Base-by-base conservation (phyloP, 2,888 invertebrate genomes). In the Alloplasta piceator region DNA sequence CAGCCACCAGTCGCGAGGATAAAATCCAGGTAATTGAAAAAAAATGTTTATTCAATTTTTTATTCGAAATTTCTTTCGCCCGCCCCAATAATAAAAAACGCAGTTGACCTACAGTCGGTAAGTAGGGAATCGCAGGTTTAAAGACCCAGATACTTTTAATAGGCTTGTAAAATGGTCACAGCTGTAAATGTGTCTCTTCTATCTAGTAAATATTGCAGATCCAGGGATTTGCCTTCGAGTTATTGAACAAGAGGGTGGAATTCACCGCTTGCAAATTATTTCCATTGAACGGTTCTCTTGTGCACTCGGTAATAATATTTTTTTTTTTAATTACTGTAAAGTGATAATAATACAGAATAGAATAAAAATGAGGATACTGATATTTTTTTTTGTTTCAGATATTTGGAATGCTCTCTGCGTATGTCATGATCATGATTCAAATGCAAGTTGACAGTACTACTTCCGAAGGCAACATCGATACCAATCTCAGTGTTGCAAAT, bases 21-120 rank as follows among this genome's bases (percentile, higher is more conserved):
- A 79, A 64, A 48, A 39, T 39, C 38, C 70, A 79, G 74, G 79
- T 80, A 16, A 71, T n/a, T 6, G 58, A 41, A n/a, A 7, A 46
- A 6, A n/a, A 58, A 12, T n/a, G 7, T 5, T 56, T n/a, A n/a
- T n/a, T 5, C 7, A 0, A 36, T 43, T 46, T 6, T 26, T 56
- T 26, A 43, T 56, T n/a, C 14, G 7, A 16, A 52, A 55, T 3
- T 4, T 5, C 3, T 26, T 26, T 26, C 3, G 26, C 26, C 26
- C 26, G 26, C 26, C 26, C 26, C 26, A 26, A 26, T 26, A 3
- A 26, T 2, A 26, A 26, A 26, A 26, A 26, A 26, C 26, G n/a
- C 26, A 26, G n/a, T 26, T 26, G 26, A 26, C 26, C 26, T 26
- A 3, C 26, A 26, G 26, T 26, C 26, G 3, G 26, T 26, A 26